These are phyloP conservation scores for Chaenocephalus aceratus DNA, from an alignment of 2,113 vertebrate genomes.

Conservation along the genomic window DNA sequence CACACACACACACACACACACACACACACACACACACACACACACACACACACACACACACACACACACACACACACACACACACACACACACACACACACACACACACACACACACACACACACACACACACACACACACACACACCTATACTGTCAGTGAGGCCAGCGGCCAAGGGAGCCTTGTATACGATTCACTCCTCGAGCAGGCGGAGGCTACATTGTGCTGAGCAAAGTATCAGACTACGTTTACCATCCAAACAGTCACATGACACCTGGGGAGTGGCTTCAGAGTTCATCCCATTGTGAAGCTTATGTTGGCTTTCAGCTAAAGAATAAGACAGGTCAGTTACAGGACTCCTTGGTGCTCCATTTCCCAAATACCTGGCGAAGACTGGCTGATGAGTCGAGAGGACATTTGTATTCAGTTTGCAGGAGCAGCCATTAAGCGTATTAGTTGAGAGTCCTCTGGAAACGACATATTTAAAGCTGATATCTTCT, in stretches of 20 bases:
- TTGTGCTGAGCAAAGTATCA: constrained; percentile 48
- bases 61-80: neutral
- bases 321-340: constrained; percentile 46
- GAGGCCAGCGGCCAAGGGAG: constrained; percentile 20
- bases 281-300: constrained; percentile 48
- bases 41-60: neutral
- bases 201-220: constrained; percentile 31
- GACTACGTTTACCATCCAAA: constrained; percentile 56
- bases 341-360: constrained; percentile 53
- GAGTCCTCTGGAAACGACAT: constrained; percentile 18
- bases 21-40: neutral
- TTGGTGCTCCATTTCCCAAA: constrained; percentile 38
- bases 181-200: constrained; percentile 29
- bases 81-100: neutral
- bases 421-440: constrained; percentile 13
- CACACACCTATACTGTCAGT: neutral
- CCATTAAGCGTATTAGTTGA: neutral
- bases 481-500: constrained; percentile 21
- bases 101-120: neutral
- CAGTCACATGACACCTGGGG: constrained; percentile 62
- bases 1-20: neutral
- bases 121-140: no score
- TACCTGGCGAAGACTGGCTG: constrained; percentile 12
- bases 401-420: constrained; percentile 9
- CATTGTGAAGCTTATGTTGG: constrained; percentile 59